Base-by-base conservation (phyloP, 2,888 invertebrate species). In the Drosophila testacea region DNA sequence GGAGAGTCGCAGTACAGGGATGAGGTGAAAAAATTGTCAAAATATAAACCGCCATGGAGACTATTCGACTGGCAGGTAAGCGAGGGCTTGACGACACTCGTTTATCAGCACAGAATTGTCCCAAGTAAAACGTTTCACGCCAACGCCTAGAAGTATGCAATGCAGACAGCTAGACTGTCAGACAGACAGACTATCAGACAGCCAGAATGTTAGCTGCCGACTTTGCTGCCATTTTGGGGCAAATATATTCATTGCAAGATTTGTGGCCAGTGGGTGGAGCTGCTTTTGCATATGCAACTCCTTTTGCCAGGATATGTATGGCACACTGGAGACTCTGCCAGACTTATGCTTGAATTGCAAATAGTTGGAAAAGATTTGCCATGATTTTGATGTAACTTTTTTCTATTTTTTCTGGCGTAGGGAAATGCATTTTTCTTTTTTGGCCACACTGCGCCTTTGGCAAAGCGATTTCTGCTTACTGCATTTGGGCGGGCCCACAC, bases 211-310 rank as follows among this genome's bases (percentile, higher is more conserved):
- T n/a, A 38, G 55, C 56, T 36, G 48, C 9, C 69, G 56, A 50
- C 63, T 56, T 55, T 66, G 54, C 42, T 76, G 68, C 69, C 57
- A 74, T 60, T 79, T 77, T 66, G 66, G 74, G 76, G 80, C 89
- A 90, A 91, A 91, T 90, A 90, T 91, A 91, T 91, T 91, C 91
- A 91, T 91, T 89, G 89, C 90, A 81, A 88, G 82, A 91, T 91
- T 91, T 91, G 90, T 90, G 64, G 77, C 50, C 81, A 11, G 65
- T 64, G 70, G 83, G 73, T 59, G 83, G 51, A 54, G 63, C 48
- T 22, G 41, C 39, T 78, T 83, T 85, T 88, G 81, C 83, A 83
- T 83, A 83, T 75, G 77, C 64, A 65, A 51, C 68, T 69, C 36
- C 47, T 34, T 39, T 54, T 36, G 52, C 34, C 51, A 67, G 38